Base-by-base conservation (phyloP, 1,140 invertebrate genomes). In the roundworm (Caenorhabditis elegans) region DNA sequence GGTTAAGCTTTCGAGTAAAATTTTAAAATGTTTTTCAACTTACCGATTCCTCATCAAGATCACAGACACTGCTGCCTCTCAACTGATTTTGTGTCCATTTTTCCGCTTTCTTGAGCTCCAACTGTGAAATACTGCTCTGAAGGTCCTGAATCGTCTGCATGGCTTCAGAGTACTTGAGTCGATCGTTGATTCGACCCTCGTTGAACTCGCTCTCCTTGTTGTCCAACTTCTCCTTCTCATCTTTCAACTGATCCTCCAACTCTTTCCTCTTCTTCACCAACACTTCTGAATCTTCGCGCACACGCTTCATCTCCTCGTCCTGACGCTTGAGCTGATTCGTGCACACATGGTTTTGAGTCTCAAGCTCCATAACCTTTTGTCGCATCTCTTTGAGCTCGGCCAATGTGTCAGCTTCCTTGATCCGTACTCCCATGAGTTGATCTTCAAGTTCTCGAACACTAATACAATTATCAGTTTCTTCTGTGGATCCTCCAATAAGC, bases 351-450 rank as follows among this genome's bases (percentile, higher is more conserved):
- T 96, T 95, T 90, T 96, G 85, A 51, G 96, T 97, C 90, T 98
- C 96, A n/a, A 98, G 92, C 90, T 98, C 96, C 97, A 98, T 98
- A 86, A 89, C 94, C 91, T 96, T 98, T 8, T 98, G 93, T 87
- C 96, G 93, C 53, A 96, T 92, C 89, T 97, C 96, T 90, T 98
- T 98, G 0, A 97, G 92, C 90, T 98, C 96, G 3, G 95, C 95
- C 0, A 95, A 91, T 3, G 95, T 94, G 87, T 97, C 95, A 91
- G 96, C 95, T 90, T 97, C 96, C 55, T 94, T 91, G 53, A 97
- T 94, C 80, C 94, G 93, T 8, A 95, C 94, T 3, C 94, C 94
- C 94, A 97, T 96, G 0, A 97, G 91, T 88, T 96, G 95, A 89
- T 98, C 95, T 87, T 97, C 95, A 0, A 96, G 90, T 86, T 90